Evolutionary conservation across 1,140 invertebrate species (phyloP).

Genomic region (Papilio polytes): DNA sequence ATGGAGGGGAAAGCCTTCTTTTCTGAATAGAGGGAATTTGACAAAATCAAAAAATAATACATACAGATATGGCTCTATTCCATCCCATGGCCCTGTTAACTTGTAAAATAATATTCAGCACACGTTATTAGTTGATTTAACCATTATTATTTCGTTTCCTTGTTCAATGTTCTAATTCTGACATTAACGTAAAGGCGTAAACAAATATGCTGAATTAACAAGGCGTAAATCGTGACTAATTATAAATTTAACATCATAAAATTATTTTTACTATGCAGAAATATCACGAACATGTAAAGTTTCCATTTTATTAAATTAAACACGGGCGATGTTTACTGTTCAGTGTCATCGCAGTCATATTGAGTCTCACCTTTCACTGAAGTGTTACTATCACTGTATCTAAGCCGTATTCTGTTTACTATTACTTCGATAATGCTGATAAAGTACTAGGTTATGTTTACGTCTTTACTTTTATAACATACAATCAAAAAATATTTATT

Average conservation of each 20-base stretch:
- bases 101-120: not conserved
- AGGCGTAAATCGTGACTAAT: constrained; percentile 31
- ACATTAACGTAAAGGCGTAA: not conserved
- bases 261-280: not conserved
- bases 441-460: constrained; percentile 13
- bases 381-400: constrained; percentile 25
- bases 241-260: not conserved
- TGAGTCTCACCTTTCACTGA: constrained; percentile 33
- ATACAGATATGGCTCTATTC: not conserved
- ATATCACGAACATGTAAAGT: constrained; percentile 8
- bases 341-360: constrained; percentile 35
- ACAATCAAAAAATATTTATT: not conserved
- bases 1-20: not conserved
- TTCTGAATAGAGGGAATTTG: no score
- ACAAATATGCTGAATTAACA: constrained; percentile 5
- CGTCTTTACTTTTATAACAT: not conserved
- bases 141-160: constrained; percentile 29
- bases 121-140: not conserved
- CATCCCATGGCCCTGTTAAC: not conserved
- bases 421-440: constrained; percentile 20
- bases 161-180: constrained; percentile 8
- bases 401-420: constrained; percentile 22
- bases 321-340: constrained; percentile 31
- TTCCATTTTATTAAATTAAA: constrained; percentile 22
- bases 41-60: no score